A percentile compares a stretch with the other conserved stretches of the same genome.
Conservation (phyloP, 1,140 invertebrate species). For the Euwallacea similis region DNA sequence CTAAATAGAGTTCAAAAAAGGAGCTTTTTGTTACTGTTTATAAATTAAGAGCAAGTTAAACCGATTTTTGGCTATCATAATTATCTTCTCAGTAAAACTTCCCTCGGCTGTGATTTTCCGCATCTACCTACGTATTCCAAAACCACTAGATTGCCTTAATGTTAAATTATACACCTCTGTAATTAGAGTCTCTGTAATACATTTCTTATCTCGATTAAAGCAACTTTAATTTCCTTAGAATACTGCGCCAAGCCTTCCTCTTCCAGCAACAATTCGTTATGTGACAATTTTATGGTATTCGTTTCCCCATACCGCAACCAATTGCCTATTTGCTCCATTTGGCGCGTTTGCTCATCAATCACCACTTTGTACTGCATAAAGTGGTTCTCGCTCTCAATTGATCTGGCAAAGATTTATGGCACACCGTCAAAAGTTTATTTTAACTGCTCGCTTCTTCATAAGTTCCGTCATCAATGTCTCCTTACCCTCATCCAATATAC, state of each 20-base stretch:
- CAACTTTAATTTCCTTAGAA: conserved; percentile 44
- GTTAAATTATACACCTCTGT: no score
- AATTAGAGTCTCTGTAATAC: no score
- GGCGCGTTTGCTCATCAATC: conserved; percentile 43
- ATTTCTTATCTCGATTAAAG: conserved; percentile 42
- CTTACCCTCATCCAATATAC: conserved; percentile 39
- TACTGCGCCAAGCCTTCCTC: conserved; percentile 48
- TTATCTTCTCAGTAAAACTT: no score
- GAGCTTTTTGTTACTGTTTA: no score
- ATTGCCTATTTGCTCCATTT: conserved; percentile 48
- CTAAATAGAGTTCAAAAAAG: no score
- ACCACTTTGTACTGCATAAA: conserved; percentile 43
- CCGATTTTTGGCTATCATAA: no score
- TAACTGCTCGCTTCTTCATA: conserved; percentile 34
- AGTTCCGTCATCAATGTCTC: conserved; percentile 41
- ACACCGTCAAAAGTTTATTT: background rate
- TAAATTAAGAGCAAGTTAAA: no score
- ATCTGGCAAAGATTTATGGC: conserved; percentile 29
- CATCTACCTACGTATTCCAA: no score
- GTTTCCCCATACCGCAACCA: conserved; percentile 46
- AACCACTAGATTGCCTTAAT: no score
- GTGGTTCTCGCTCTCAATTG: conserved; percentile 46
- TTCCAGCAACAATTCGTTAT: conserved; percentile 47
- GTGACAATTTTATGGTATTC: conserved; percentile 46
- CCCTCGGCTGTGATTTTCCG: no score